Conservation (phyloP, 1,140 invertebrate species). For the Rhagoletis zephyria region DNA sequence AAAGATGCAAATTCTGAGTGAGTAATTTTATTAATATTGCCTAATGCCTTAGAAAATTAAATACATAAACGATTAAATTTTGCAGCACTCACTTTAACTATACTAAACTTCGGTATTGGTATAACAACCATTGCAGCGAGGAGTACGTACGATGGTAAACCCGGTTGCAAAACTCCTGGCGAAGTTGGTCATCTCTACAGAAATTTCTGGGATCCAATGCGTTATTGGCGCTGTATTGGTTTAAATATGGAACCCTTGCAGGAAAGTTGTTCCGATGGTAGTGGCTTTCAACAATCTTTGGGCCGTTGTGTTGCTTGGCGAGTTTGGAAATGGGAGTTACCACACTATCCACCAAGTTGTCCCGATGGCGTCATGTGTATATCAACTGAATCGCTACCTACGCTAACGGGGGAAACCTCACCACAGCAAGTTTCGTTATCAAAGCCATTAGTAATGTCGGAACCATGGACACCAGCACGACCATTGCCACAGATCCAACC, state of each 20-base stretch:
- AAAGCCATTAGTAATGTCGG: neutral
- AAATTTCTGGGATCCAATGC: slow-evolving; percentile 66
- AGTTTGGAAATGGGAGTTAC: slow-evolving; percentile 63
- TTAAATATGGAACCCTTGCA: slow-evolving; percentile 14
- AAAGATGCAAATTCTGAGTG: neutral
- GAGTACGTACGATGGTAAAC: slow-evolving; percentile 57
- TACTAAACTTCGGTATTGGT: neutral
- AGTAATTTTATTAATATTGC: neutral
- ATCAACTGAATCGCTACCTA: neutral
- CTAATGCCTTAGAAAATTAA: too few relatives aligned
- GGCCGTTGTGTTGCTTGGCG: slow-evolving; percentile 64
- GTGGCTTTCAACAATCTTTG: slow-evolving; percentile 61
- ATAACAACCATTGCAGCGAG: neutral
- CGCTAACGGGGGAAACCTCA: neutral
- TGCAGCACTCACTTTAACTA: neutral
- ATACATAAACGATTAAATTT: neutral
- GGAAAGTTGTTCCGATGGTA: slow-evolving; percentile 59
- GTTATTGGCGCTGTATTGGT: slow-evolving; percentile 62
- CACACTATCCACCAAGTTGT: slow-evolving; percentile 64
- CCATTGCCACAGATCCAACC: neutral
- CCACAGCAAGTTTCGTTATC: too few relatives aligned
- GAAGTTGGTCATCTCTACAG: slow-evolving; percentile 61
- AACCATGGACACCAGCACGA: neutral
- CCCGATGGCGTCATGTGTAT: slow-evolving; percentile 54
- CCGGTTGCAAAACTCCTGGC: slow-evolving; percentile 60